Conservation (phyloP, 92 coral and sea anemone species). For the Umimayanthus kanabou region DNA sequence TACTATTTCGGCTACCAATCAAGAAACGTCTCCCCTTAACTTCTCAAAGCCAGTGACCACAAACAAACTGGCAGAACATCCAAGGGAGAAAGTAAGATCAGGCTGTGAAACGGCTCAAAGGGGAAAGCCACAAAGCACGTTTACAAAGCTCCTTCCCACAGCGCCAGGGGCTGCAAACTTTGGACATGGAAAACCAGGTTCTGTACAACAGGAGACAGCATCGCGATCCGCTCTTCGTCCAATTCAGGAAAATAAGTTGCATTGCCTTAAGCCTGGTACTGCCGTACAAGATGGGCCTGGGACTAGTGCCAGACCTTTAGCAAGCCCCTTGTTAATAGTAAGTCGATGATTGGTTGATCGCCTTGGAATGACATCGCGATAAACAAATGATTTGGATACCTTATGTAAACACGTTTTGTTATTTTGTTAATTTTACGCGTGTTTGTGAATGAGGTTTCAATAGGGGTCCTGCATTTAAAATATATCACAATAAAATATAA, state of each 20-base stretch:
- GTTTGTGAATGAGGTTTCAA: no score
- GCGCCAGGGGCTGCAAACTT: not conserved
- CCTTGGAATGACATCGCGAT: no score
- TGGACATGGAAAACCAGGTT: not conserved
- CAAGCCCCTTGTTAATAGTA: constrained; percentile 33
- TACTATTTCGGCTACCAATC: not conserved
- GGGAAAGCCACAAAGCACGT: not conserved
- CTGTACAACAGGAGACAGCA: not conserved
- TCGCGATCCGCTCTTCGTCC: constrained; percentile 5
- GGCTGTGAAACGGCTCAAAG: not conserved
- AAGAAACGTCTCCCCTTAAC: not conserved
- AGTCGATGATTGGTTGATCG: not conserved
- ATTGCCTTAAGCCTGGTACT: not conserved
- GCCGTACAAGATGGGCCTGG: not conserved
- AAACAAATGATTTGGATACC: no score
- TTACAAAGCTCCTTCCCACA: constrained; percentile 30
- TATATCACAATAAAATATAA: no score
- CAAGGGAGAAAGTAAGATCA: not conserved
- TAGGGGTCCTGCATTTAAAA: no score
- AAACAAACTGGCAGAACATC: not conserved
- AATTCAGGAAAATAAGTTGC: constrained; percentile 17
- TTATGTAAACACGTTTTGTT: no score
- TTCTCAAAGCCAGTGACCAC: constrained; percentile 3
- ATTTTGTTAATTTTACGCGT: no score
- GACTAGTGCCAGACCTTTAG: not conserved